Conservation (phyloP, 1,140 invertebrate species). For the Drosophila ohnishii region DNA sequence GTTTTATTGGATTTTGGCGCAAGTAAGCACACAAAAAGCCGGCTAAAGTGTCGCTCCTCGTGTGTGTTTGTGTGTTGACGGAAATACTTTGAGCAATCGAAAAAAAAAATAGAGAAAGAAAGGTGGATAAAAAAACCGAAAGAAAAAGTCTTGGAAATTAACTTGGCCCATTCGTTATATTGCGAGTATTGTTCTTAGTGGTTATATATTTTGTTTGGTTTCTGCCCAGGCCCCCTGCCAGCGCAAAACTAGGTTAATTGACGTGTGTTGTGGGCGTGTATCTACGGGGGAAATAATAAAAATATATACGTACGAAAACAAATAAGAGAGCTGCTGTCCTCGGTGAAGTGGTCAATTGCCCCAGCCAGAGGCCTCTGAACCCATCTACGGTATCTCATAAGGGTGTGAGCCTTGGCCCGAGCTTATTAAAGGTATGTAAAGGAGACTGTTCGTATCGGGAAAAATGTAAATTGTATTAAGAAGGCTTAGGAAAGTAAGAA, state of each 20-base stretch:
- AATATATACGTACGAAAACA: slow-evolving; percentile 41
- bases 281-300: slow-evolving; percentile 36
- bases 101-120: slow-evolving; percentile 5
- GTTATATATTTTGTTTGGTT: slow-evolving; percentile 35
- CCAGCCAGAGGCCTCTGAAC: slow-evolving; percentile 14
- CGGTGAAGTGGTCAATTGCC: slow-evolving; percentile 23
- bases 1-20: slow-evolving; percentile 72
- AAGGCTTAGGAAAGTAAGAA: neutral
- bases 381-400: neutral
- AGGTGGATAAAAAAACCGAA: slow-evolving; percentile 6
- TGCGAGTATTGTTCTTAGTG: slow-evolving; percentile 34
- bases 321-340: slow-evolving; percentile 10
- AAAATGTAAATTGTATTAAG: neutral
- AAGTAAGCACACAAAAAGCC: slow-evolving; percentile 68
- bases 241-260: slow-evolving; percentile 69
- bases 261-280: slow-evolving; percentile 59
- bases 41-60: slow-evolving; percentile 62
- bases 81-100: slow-evolving; percentile 54
- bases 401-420: slow-evolving; percentile 9
- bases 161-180: slow-evolving; percentile 65
- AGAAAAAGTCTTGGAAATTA: slow-evolving; percentile 67
- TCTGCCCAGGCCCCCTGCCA: slow-evolving; percentile 36
- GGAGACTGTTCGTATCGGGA: neutral
- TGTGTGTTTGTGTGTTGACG: slow-evolving; percentile 33
- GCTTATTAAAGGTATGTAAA: slow-evolving; percentile 37